These are phyloP conservation scores for Phyllostomus discolor DNA, from an alignment of 2,113 vertebrate genomes.

Conservation along the genomic window DNA sequence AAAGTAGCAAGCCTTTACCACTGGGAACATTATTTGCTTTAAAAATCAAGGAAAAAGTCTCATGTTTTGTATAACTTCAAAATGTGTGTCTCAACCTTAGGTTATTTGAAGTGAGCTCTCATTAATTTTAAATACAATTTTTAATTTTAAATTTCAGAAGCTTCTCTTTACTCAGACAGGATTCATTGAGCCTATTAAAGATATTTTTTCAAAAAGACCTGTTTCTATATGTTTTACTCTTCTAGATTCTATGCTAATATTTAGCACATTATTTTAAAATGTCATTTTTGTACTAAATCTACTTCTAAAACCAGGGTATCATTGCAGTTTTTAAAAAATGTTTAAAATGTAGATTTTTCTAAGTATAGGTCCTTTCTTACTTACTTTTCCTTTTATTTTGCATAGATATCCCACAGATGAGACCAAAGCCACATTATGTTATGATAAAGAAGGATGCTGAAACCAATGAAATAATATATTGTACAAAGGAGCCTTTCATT, in stretches of 20 bases:
- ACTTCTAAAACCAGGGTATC: neutral
- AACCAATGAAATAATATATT: constrained; percentile 91
- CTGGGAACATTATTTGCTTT: neutral
- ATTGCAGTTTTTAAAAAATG: neutral
- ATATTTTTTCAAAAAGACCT: constrained; percentile 15
- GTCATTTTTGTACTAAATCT: neutral
- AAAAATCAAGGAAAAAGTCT: constrained; percentile 13
- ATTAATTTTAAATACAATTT: neutral
- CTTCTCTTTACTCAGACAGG: neutral
- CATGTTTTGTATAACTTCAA: neutral
- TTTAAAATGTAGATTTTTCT: constrained; percentile 28
- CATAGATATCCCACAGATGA: constrained; percentile 93
- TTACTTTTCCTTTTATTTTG: constrained; percentile 51
- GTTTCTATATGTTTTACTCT: neutral
- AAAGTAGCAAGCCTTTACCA: neutral
- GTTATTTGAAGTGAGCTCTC: neutral
- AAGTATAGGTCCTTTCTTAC: constrained; percentile 15
- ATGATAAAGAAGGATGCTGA: constrained; percentile 94
- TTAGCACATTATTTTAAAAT: constrained; percentile 37
- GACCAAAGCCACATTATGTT: constrained; percentile 95
- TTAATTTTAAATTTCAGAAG: neutral
- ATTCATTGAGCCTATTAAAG: neutral
- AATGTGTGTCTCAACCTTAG: constrained; percentile 9
- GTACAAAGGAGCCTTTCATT: constrained; percentile 98
- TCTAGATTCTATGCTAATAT: neutral